phyloP scores from a whole-genome alignment of 2,888 invertebrate genomes.

The Sarcophaga variegata region DNA sequence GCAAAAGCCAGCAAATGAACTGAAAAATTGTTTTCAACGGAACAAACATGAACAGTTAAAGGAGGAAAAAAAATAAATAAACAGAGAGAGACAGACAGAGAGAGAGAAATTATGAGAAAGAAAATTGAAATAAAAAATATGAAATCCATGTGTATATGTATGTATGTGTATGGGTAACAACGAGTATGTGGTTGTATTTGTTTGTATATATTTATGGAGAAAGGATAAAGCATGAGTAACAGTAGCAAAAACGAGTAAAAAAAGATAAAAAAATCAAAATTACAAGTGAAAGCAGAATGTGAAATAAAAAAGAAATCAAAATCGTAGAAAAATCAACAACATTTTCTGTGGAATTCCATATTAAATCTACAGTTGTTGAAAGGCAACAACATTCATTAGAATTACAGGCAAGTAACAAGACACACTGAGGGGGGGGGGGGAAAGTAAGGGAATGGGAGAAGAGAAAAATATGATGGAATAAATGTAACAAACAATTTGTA shows the following conservation, averaged over 20 bases:
- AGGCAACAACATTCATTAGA: constrained; percentile 42
- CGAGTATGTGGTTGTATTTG: not conserved
- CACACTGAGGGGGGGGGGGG: accelerated
- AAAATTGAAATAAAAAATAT: not conserved
- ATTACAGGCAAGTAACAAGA: not conserved
- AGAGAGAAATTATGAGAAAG: too few relatives aligned
- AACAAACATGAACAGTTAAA: constrained; percentile 49
- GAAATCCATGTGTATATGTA: not conserved
- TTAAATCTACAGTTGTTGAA: constrained; percentile 12
- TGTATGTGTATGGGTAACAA: not conserved
- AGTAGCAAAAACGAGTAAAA: not conserved
- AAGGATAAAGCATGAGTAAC: not conserved
- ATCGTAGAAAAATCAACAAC: constrained; percentile 14
- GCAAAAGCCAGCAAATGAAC: constrained; percentile 71
- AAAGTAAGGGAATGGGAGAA: not conserved
- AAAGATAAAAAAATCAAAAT: not conserved
- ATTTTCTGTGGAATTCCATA: not conserved
- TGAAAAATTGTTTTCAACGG: constrained; percentile 72
- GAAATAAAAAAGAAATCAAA: not conserved
- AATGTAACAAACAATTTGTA: constrained; percentile 22
- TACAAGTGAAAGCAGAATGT: not conserved
- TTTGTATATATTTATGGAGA: not conserved
- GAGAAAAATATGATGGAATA: not conserved
- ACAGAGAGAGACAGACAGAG: too few relatives aligned
- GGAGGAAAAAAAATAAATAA: not conserved